Evolutionary conservation across 2,797 vertebrate genomes (phyloP), one percentile per base, ranked within the genome.

Genomic region (Sebastes vulpes): DNA sequence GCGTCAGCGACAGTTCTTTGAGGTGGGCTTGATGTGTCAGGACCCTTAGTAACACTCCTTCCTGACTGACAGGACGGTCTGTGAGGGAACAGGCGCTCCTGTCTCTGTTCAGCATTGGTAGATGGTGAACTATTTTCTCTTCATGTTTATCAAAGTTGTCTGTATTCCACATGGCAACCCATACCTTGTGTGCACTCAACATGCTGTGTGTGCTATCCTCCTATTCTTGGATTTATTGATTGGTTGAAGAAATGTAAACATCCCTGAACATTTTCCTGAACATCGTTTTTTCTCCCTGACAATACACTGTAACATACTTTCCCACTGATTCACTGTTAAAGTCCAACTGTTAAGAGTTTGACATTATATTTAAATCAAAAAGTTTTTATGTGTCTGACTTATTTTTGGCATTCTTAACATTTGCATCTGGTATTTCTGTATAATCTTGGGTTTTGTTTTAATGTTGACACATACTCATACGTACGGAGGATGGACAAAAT

Each of bases 1-100:
- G 26, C 1, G 28, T 68, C 70, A 38, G 68, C 42, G 1, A 3
- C 6, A 7, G 18, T 28, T 70, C 52, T 75, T 65, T 75, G 65
- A 75, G 58, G 57, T 69, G 64, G 32, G 32, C 9, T 35, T 32
- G 48, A 67, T 73, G 32, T 48, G 65, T 64, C 52, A 26, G 63
- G 57, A 68, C 32, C 50, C 63, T 14, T 12, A 38, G 68, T 54
- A 64, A 65, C 32, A 23, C 74, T 28, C 64, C 16, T 48, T 8
- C 32, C 25, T 58, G 57, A 35, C 29, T 53, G 77, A 48, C 69
- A 72, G 56, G 25, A 67, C 23, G 4, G n/a, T 31, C 57, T 63
- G 31, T 20, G 57, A 66, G 12, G 35, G n/a, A 67, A 10, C 42
- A 59, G n/a, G 14, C 16, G 9, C 31, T 52, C 29, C 38, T 35